Evolutionary conservation across 2,888 invertebrate species (phyloP).

Genomic region (Drosophila bunnanda): DNA sequence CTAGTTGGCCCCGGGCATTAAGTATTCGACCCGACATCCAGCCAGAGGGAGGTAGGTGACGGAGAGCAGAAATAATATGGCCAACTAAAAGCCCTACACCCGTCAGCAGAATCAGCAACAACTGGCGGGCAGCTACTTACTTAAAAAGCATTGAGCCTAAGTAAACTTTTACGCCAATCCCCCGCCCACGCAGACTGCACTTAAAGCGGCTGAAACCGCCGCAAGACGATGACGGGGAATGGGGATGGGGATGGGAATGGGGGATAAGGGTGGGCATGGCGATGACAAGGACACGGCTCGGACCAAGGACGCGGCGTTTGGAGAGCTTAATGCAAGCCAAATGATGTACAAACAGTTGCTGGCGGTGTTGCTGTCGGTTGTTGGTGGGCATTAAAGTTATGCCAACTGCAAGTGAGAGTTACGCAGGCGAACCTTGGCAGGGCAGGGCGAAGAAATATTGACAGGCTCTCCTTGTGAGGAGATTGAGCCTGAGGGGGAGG

Average conservation of each 20-base stretch:
- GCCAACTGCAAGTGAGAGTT: constrained; percentile 72
- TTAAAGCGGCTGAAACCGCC: constrained; percentile 61
- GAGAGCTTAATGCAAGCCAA: constrained; percentile 73
- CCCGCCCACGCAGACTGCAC: constrained; percentile 67
- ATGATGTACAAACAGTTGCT: constrained; percentile 73
- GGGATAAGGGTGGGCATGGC: constrained; percentile 8
- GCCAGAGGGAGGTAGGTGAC: neutral
- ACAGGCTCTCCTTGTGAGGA: constrained; percentile 56
- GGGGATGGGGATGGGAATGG: constrained; percentile 2
- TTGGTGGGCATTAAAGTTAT: constrained; percentile 67
- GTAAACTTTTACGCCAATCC: constrained; percentile 74
- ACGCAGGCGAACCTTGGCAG: constrained; percentile 57
- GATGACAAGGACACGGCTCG: constrained; percentile 38
- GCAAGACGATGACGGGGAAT: constrained; percentile 18
- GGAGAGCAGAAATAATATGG: constrained; percentile 65
- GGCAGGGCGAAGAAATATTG: constrained; percentile 61
- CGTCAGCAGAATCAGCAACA: constrained; percentile 51
- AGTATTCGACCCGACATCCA: constrained; percentile 52
- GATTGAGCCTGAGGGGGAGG: neutral
- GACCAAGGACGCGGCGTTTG: constrained; percentile 49
- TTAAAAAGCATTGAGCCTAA: constrained; percentile 80
- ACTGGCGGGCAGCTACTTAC: constrained; percentile 70
- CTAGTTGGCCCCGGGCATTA: constrained; percentile 51
- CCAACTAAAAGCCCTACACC: constrained; percentile 76
- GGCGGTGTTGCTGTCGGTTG: constrained; percentile 29